These are phyloP conservation scores for Leptobrachium leishanense DNA, from an alignment of 2,113 vertebrate species.

Conservation along the genomic window DNA sequence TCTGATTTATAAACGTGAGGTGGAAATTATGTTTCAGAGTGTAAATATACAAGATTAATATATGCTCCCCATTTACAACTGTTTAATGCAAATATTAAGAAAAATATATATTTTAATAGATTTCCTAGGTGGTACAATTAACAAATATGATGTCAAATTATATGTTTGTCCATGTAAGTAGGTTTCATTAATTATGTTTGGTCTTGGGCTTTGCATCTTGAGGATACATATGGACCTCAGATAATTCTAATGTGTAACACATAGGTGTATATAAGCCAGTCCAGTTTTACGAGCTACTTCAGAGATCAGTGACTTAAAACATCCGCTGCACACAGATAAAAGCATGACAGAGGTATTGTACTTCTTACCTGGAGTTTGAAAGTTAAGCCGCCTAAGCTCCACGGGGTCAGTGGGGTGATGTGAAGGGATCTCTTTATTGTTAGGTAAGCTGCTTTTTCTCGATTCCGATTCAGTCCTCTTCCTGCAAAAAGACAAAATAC, in stretches of 20 bases:
- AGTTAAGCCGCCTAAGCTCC: slow-evolving; percentile 95
- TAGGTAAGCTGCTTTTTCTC: slow-evolving; percentile 94
- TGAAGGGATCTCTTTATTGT: slow-evolving; percentile 91
- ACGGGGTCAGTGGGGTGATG: slow-evolving; percentile 96
- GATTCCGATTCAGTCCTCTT: slow-evolving; percentile 95
- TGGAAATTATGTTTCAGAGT: no score
- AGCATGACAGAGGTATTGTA: neutral
- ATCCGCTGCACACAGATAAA: neutral
- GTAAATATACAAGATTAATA: no score
- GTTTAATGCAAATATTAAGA: no score
- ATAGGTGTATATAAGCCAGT: neutral
- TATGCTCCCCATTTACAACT: no score
- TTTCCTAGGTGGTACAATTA: no score
- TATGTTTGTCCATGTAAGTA: no score
- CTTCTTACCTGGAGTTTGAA: slow-evolving; percentile 89
- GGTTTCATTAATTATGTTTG: no score
- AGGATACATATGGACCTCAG: no score
- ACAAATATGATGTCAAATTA: no score
- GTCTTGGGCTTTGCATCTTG: no score
- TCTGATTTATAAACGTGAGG: no score
- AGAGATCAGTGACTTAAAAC: neutral
- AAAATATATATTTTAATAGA: no score
- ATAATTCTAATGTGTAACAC: neutral
- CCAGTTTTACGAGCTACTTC: neutral
- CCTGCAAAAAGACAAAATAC: slow-evolving; percentile 61